These are phyloP conservation scores for Mormyrus iriodes DNA, from an alignment of 2,113 vertebrate genomes.

Conservation along the genomic window DNA sequence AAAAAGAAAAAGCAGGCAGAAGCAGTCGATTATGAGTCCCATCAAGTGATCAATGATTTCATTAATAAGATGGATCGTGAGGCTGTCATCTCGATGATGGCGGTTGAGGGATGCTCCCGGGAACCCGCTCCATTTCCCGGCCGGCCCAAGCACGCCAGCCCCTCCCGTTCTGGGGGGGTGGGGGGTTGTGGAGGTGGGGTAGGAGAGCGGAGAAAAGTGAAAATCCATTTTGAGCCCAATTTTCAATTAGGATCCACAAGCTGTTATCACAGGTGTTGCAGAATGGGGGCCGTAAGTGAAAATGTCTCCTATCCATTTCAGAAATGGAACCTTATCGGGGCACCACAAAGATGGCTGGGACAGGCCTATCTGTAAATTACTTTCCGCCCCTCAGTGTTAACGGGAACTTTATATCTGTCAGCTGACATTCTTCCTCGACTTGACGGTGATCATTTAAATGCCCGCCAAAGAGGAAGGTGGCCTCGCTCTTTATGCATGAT, in stretches of 20 bases:
- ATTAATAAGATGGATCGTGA: slow-evolving; percentile 99
- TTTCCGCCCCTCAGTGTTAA: slow-evolving; percentile 96
- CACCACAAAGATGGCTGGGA: slow-evolving; percentile 95
- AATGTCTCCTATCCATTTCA: slow-evolving; percentile 99
- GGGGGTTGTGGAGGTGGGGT: slow-evolving; percentile 6
- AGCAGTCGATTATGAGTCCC: slow-evolving; percentile 89
- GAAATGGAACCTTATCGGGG: slow-evolving; percentile 99
- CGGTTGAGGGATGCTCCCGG: slow-evolving; percentile 86
- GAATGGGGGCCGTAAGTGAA: slow-evolving; percentile 96
- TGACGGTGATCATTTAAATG: slow-evolving; percentile 93
- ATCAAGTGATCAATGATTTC: slow-evolving; percentile 99
- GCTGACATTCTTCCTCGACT: slow-evolving; percentile 89
- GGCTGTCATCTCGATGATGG: slow-evolving; percentile 88
- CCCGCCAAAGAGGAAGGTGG: slow-evolving; percentile 69
- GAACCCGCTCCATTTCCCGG: slow-evolving; percentile 77
- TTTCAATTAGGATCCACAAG: slow-evolving; percentile 99
- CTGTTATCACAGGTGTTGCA: slow-evolving; percentile 99
- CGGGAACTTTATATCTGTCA: slow-evolving; percentile 99
- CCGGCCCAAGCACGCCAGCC: slow-evolving; percentile 64
- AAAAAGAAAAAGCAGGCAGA: slow-evolving; percentile 47
- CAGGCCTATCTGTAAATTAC: slow-evolving; percentile 99
- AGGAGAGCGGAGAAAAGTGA: slow-evolving; percentile 86
- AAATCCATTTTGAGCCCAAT: slow-evolving; percentile 99
- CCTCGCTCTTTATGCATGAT: slow-evolving; percentile 39
- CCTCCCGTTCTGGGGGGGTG: slow-evolving; percentile 40